Conservation (phyloP, 2,113 vertebrate genomes). For the Dicrurus megarhynchus region DNA sequence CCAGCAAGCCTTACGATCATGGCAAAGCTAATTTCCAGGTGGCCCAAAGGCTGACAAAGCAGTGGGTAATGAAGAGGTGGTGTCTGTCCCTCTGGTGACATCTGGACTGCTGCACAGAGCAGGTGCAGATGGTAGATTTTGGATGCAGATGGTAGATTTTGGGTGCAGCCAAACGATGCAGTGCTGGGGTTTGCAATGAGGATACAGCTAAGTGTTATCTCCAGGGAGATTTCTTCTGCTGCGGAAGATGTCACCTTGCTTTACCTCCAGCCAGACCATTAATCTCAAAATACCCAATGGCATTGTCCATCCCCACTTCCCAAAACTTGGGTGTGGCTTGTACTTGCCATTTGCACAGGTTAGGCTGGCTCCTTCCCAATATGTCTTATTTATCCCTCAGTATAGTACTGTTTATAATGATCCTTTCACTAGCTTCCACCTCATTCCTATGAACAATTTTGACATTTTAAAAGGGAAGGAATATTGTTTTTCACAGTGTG, state of each 20-base stretch:
- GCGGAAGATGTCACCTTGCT: neutral
- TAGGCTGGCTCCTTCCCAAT: neutral
- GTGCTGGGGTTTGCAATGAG: neutral
- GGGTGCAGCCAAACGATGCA: neutral
- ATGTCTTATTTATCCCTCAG: neutral
- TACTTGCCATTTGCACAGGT: neutral
- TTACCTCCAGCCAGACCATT: neutral
- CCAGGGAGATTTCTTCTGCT: neutral
- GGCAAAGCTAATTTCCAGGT: neutral
- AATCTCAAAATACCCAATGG: neutral
- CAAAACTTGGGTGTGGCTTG: neutral
- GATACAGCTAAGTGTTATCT: neutral
- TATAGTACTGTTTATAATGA: neutral
- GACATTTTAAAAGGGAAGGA: neutral
- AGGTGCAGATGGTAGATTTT: neutral
- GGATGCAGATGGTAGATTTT: neutral
- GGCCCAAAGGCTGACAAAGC: neutral
- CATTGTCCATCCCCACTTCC: rapidly evolving
- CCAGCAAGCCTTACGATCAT: neutral
- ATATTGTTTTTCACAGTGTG: neutral
- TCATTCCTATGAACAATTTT: neutral
- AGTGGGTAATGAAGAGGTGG: too few species aligned
- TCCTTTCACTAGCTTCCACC: neutral
- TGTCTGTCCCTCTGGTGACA: neutral
- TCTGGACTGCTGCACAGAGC: neutral